Base-by-base conservation (phyloP, 2,888 invertebrate genomes). In the Hetaerina titia region DNA sequence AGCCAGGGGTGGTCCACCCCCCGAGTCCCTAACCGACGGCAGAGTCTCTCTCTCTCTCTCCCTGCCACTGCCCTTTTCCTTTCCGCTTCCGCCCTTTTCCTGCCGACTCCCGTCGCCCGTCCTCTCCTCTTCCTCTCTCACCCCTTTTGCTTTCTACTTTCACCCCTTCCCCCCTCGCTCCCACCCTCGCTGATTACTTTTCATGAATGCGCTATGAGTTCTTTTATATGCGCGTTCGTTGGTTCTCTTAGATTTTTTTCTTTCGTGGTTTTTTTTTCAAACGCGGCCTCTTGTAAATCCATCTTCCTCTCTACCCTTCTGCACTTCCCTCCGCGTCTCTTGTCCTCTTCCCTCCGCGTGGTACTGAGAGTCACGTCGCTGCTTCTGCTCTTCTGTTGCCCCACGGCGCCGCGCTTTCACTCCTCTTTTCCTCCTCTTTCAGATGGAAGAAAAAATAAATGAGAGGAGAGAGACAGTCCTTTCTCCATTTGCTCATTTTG, bases 131-230 rank as follows among this genome's bases (percentile, higher is more conserved):
- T 89, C 90, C 90, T 56, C 57, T n/a, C 31, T 25, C 64, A 25
- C 64, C 63, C n/a, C 17, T 90, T 31, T 45, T 45, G 45, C 45
- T 45, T 45, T 45, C 45, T 45, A 45, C 45, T 45, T 45, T 92
- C 57, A 22, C 57, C 22, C 57, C 57, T 22, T 11, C 7, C 57
- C n/a, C 2, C 45, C 89, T 22, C 57, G n/a, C n/a, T 58, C 22
- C 58, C n/a, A 57, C 57, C 56, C 90, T 31, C 69, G 69, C 92
- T 92, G 92, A 92, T 92, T 92, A 69, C 92, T 92, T 92, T 92
- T 92, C 92, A 92, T 92, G 92, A 92, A 92, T 92, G 22, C 92
- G 92, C 69, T 92, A 92, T 92, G 92, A 92, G 92, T 81, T 31
- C 81, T 81, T 81, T 81, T 81, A 31, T 31, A 81, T 31, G 81